Conservation (phyloP, 1,140 invertebrate species). For the Spodoptera litura region DNA sequence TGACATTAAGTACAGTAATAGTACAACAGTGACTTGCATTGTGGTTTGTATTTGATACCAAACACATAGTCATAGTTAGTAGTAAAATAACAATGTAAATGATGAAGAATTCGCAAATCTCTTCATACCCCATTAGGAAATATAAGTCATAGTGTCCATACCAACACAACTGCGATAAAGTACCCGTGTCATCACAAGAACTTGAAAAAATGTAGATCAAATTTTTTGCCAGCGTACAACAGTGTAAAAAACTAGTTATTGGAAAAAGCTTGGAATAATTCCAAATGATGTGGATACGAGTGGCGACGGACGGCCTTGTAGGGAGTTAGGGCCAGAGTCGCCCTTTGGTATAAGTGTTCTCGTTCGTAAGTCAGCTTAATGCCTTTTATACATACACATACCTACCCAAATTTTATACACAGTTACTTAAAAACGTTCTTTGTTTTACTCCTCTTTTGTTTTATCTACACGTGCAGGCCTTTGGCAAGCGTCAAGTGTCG, state of each 20-base stretch:
- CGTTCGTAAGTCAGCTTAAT: conserved; percentile 9
- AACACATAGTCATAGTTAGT: too few species aligned
- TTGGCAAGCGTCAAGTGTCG: not conserved
- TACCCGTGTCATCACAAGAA: not conserved
- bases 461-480: not conserved
- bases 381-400: not conserved
- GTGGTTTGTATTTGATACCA: too few species aligned
- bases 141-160: too few species aligned
- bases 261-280: conserved; percentile 50
- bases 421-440: too few species aligned
- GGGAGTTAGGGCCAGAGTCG: conserved; percentile 15
- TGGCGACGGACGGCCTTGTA: conserved; percentile 44
- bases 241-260: conserved; percentile 34
- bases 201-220: conserved; percentile 5
- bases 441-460: not conserved
- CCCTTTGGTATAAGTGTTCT: conserved; percentile 26
- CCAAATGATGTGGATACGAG: conserved; percentile 46
- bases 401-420: not conserved
- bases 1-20: too few species aligned
- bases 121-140: too few species aligned
- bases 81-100: too few species aligned
- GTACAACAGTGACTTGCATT: too few species aligned
- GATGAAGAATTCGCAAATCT: too few species aligned
- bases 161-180: not conserved
- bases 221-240: conserved; percentile 17